These are phyloP conservation scores for Podotricha telesiphe DNA, from an alignment of 2,888 invertebrate genomes.

Conservation along the genomic window DNA sequence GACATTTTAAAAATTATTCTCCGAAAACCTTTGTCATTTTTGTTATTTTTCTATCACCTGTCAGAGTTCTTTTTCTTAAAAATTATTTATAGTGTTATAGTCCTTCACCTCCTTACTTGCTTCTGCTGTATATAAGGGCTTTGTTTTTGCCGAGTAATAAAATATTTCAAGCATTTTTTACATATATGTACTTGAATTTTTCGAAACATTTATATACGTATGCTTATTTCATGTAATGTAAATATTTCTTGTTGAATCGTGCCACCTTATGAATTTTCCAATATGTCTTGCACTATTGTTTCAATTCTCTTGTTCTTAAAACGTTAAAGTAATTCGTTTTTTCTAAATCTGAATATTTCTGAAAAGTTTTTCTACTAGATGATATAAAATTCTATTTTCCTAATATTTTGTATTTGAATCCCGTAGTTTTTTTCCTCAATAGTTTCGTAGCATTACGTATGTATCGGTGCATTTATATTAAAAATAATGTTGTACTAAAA, in stretches of 20 bases:
- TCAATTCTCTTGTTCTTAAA: slow-evolving; percentile 39
- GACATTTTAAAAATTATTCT: not conserved
- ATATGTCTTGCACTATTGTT: slow-evolving; percentile 45
- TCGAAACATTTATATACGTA: slow-evolving; percentile 61
- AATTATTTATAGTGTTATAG: slow-evolving; percentile 44
- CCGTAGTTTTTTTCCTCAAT: slow-evolving; percentile 73
- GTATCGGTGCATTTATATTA: slow-evolving; percentile 79
- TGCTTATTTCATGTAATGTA: slow-evolving; percentile 44
- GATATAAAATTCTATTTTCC: slow-evolving; percentile 77
- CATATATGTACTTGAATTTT: slow-evolving; percentile 58
- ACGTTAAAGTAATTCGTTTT: slow-evolving; percentile 19
- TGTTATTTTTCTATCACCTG: not conserved
- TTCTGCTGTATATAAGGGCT: slow-evolving; percentile 65
- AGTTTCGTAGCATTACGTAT: slow-evolving; percentile 75
- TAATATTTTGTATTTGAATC: slow-evolving; percentile 76
- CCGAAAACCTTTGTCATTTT: not conserved
- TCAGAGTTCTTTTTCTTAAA: slow-evolving; percentile 14
- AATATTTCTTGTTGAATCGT: slow-evolving; percentile 44
- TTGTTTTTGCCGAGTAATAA: slow-evolving; percentile 54
- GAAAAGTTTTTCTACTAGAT: slow-evolving; percentile 71
- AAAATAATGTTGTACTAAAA: slow-evolving; percentile 71
- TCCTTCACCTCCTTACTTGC: slow-evolving; percentile 56
- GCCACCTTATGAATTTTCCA: slow-evolving; percentile 40
- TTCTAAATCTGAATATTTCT: slow-evolving; percentile 60
- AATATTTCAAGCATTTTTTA: slow-evolving; percentile 48